Base-by-base conservation (phyloP, 92 coral and sea anemone species). In the Porites rus region DNA sequence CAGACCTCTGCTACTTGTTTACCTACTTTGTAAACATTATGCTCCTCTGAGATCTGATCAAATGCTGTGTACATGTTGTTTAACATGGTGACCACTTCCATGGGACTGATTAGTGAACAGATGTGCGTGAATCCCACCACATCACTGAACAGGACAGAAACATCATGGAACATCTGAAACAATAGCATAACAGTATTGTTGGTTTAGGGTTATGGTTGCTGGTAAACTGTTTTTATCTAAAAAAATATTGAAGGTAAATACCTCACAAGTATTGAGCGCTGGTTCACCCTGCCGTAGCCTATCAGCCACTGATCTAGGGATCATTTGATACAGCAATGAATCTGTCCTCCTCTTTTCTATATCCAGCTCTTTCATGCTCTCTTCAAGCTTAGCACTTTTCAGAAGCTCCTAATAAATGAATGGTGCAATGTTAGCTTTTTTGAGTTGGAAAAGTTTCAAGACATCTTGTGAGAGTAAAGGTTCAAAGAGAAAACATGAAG, bases 261-360 rank as follows among this genome's bases (percentile, higher is more conserved):
- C 98, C 96, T 94, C 98, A 59, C 98, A 94, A 21, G 98, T 94
- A 84, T 86, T 93, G 20, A 94, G 89, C 17, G 98, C 98, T 51
- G 98, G 98, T 62, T 94, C 98, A 38, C 98, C 98, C 62, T 92
- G 91, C 8, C 98, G 82, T 54, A 94, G 93, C 2, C 98, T 91
- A 76, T 94, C 98, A 69, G 98, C 98, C 19, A 94, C 98, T 60
- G 93, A 69, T 79, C 89, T 92, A 2, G 98, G 98, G 25, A 94
- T 94, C 98, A 94, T 94, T 86, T 94, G 98, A 73, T 94, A 94
- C 50, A 94, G 86, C 89, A 94, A 69, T 1, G 94, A 86, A 84
- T 94, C 98, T 8, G 98, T 94, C 13, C 93, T 89, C 22, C 91
- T 67, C 84, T 94, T 94, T 82, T 94, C 98, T 5, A 84, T 90